Evolutionary conservation across 2,888 invertebrate species (phyloP), one percentile per base, ranked within the genome.

Genomic region (Lochmaea capreae): DNA sequence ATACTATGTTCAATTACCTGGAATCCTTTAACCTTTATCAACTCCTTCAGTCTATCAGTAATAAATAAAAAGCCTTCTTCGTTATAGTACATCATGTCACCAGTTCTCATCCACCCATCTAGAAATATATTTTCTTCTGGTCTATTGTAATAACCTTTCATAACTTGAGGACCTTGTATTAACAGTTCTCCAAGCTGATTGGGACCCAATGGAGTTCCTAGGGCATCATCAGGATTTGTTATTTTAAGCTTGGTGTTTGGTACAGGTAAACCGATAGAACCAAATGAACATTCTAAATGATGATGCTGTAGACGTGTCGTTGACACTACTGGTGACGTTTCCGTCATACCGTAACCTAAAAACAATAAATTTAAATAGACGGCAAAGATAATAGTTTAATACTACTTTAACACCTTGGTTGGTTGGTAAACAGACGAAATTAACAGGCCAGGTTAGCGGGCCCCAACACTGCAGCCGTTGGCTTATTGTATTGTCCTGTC

Each of bases 111-210:
- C 95, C 95, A 96, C 2, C 92, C 93, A 42, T 92, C 90, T 9
- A 73, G 22, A 66, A 77, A 78, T 10, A 65, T 62, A 52, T 76
- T 96, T 0, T 94, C 95, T 83, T 93, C 88, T 1, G 92, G 91
- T 81, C 94, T 93, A 77, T 94, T 91, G 76, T 90, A 90, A 84
- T 97, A 97, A 0, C 95, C 95, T 74, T 90, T 88, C 94, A 95
- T 96, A 0, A 95, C 91, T 87, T 95, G 95, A 0, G 95, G 95
- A 0, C 96, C 96, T 72, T 91, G 90, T 0, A 95, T 87, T 69
- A 92, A 89, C 2, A 96, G 84, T 84, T 97, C 96, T 1, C 96
- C 96, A 12, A 87, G 87, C 43, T 76, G 33, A 39, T 78, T 74
- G n/a, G 73, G 75, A 11, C 76, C 76, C 12, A 78, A 57, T 4